Evolutionary conservation across 2,113 vertebrate species (phyloP).

Genomic region (Lucifuga dentata): DNA sequence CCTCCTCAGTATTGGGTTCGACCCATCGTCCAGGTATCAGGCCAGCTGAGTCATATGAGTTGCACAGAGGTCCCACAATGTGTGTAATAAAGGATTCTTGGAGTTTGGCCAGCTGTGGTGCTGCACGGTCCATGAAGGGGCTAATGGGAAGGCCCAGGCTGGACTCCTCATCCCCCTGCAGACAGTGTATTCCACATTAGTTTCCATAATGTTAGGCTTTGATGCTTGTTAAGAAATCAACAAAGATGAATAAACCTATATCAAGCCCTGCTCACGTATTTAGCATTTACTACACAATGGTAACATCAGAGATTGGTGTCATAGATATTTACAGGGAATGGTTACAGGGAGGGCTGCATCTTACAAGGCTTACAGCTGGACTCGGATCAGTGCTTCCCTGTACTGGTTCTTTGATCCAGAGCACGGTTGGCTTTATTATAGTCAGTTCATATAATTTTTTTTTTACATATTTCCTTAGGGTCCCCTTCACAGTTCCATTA

Average conservation of each 20-base stretch:
- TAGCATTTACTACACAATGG: no score
- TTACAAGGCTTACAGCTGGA: neutral
- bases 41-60: conserved; percentile 93
- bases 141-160: conserved; percentile 95
- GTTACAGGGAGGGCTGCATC: no score
- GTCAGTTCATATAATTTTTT: no score
- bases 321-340: no score
- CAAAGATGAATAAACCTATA: no score
- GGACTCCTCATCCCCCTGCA: conserved; percentile 95
- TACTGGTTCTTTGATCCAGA: neutral
- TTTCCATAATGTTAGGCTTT: neutral
- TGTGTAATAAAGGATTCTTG: conserved; percentile 99
- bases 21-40: conserved; percentile 96
- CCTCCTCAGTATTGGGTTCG: conserved; percentile 86
- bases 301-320: no score
- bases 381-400: neutral
- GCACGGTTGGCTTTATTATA: no score
- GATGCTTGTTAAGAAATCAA: no score
- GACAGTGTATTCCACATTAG: conserved; percentile 9
- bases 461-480: no score
- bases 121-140: conserved; percentile 97
- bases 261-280: no score
- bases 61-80: conserved; percentile 96
- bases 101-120: conserved; percentile 95
- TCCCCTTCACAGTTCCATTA: no score